Conservation (phyloP, 2,113 vertebrate genomes). For the Pogonocichla stellata region DNA sequence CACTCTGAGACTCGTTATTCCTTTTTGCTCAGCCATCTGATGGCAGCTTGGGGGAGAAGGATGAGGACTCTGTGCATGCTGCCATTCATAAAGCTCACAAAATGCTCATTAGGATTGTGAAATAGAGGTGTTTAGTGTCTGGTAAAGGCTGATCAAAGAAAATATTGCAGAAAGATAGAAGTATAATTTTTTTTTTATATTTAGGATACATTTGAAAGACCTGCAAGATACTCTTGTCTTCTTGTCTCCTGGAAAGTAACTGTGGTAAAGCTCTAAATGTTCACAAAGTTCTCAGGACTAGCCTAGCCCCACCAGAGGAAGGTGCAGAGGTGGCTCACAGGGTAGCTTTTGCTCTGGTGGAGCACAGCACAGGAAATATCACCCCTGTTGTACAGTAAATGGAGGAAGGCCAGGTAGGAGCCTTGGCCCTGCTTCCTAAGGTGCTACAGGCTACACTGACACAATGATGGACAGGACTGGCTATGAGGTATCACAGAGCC, state of each 20-base stretch:
- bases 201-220: not conserved
- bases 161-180: not conserved
- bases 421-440: not conserved
- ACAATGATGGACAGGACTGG: not conserved
- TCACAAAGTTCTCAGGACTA: not conserved
- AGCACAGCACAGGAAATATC: not conserved
- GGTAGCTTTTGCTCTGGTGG: not conserved
- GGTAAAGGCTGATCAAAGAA: not conserved
- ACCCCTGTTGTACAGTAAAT: not conserved
- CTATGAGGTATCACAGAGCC: not conserved
- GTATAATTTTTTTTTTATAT: not conserved
- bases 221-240: not conserved
- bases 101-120: not conserved
- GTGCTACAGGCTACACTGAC: rapidly evolving
- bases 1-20: not conserved
- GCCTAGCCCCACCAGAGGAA: not conserved
- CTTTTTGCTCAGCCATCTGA: not conserved
- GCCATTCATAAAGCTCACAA: not conserved
- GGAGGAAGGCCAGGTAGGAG: not conserved
- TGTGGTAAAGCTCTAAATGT: not conserved
- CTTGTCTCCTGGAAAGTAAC: not conserved
- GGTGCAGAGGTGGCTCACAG: not conserved
- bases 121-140: not conserved
- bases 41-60: not conserved
- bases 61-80: not conserved